Base-by-base conservation (phyloP, 1,140 invertebrate genomes). In the Aphelinus atriplicis region DNA sequence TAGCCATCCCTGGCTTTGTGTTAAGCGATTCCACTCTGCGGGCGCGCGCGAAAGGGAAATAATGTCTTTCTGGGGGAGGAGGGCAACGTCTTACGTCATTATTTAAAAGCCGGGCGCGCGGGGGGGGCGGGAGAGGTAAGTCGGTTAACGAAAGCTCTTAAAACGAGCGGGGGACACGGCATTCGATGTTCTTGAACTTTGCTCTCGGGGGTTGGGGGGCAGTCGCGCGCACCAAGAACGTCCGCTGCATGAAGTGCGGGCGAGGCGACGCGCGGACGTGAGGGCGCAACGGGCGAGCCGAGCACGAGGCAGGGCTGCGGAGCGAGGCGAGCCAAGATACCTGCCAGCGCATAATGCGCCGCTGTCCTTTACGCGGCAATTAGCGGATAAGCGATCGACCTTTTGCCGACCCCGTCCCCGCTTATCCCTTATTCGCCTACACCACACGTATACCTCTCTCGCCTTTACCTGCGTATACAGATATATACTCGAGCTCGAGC, bases 351-450 rank as follows among this genome's bases (percentile, higher is more conserved):
- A 68, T 74, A 74, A 74, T 68, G 63, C 45, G 51, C 45, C 10
- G 7, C 65, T 74, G 65, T 66, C 64, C 58, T 74, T 74, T 74
- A 74, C 66, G 60, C 65, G 68, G 58, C 65, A 74, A 74, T 74
- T 74, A 74, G 51, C 63, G 58, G 65, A 69, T 74, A 74, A 74
- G 58, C 72, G 51, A 74, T 74, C 65, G 58, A 67, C 51, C 42
- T 56, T 47, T 68, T 10, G 56, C 55, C 66, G 10, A 45, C 63
- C 3, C 3, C 10, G 56, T 26, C 55, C 48, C 55, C 46, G n/a
- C 9, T 10, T n/a, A 50, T 53, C 50, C 9, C 42, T 6, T 57
- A 48, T 26, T 43, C 3, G 2, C 45, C 3, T 26, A 26, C 26
- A 26, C 26, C 26, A 26, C 26, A 26, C 26, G 26, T 26, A 26